A percentile compares a stretch with the other conserved stretches of the same genome.
Evolutionary conservation across 2,888 invertebrate species (phyloP).

Genomic region (Drosophila prostipennis): DNA sequence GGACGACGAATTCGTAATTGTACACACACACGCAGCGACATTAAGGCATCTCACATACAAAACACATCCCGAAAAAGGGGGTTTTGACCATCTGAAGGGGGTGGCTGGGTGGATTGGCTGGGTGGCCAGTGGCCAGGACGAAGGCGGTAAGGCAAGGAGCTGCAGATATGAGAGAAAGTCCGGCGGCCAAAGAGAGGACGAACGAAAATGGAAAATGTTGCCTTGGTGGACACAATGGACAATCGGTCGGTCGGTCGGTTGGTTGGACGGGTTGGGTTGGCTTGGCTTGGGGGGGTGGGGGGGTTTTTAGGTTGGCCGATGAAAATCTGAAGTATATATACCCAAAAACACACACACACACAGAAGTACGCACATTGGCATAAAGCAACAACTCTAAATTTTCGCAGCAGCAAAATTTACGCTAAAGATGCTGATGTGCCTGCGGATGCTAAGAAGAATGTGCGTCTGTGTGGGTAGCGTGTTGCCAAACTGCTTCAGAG

Average conservation of each 20-base stretch:
- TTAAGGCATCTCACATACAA: constrained; percentile 49
- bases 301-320: constrained; percentile 48
- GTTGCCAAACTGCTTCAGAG: constrained; percentile 23
- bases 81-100: constrained; percentile 11
- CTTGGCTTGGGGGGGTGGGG: constrained; percentile 12
- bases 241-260: constrained; percentile 27
- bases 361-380: constrained; percentile 49
- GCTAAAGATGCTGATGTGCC: constrained; percentile 64
- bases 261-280: constrained; percentile 13
- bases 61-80: neutral
- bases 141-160: constrained; percentile 75
- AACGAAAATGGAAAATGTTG: constrained; percentile 78
- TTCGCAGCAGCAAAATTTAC: constrained; percentile 73
- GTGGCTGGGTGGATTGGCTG: constrained; percentile 41
- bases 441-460: constrained; percentile 54
- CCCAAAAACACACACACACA: constrained; percentile 35
- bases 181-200: constrained; percentile 55
- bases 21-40: constrained; percentile 62
- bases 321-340: constrained; percentile 74
- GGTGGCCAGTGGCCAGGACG: constrained; percentile 43
- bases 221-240: constrained; percentile 72
- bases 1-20: constrained; percentile 79
- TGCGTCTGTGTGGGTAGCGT: constrained; percentile 35
- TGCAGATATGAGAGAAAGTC: constrained; percentile 75
- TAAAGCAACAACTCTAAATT: constrained; percentile 77